Base-by-base conservation (phyloP, 1,140 invertebrate species). In the Drosophila orena region DNA sequence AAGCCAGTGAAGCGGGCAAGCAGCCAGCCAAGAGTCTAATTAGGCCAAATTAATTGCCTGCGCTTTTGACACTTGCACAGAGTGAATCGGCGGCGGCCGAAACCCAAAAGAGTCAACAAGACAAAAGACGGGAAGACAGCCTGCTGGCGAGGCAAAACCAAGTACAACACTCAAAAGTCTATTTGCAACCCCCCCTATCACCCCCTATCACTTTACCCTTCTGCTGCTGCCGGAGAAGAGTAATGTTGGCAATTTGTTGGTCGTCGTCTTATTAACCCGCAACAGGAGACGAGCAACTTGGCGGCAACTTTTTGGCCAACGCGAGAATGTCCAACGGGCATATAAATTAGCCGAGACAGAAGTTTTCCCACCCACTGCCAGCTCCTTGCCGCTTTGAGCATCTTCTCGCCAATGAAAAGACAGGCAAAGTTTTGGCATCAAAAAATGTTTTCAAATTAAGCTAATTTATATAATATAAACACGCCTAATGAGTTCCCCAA, bases 381-480 rank as follows among this genome's bases (percentile, higher is more conserved):
- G 30, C 8, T 1, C 3, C 7, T 8, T 30, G 12, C n/a, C 3
- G 14, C 47, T 4, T 17, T 5, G 24, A 20, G 11, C n/a, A 27
- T 37, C 42, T 38, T 49, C 71, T 52, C 30, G 37, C 71, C 42
- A 42, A 55, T 55, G 49, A 42, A 46, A 50, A 58, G 59, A 68
- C 79, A 76, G 79, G 79, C 84, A 89, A 88, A 88, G 58, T 86
- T 86, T 86, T 81, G 83, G 81, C 81, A 88, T 86, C 81, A 86
- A 86, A 86, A 86, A 86, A 86, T 86, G 81, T 89, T 88, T 88
- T 88, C 83, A 88, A 88, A 88, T 88, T 88, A 88, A 88, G 76
- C 84, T 89, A 83, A 88, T 88, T 88, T 89, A 88, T 89, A 88
- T 86, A 61, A 83, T 88, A 89, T 88, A 88, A 88, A 88, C 79